Base-by-base conservation (phyloP, 2,888 invertebrate genomes). In the Drosophila trichaetosa region DNA sequence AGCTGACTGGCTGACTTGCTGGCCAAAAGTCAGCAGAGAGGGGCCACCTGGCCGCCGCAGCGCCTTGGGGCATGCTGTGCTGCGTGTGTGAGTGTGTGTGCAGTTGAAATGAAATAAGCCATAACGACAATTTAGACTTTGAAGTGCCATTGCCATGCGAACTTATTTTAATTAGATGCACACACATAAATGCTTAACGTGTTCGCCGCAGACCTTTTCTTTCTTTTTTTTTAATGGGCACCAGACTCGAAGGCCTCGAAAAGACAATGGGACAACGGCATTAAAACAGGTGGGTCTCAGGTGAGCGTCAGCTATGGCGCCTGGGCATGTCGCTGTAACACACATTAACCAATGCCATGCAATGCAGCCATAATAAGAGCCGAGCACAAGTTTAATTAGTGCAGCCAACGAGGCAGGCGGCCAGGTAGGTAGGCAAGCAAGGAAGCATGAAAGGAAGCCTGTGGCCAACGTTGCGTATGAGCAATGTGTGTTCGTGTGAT, bases 321-420 rank as follows among this genome's bases (percentile, higher is more conserved):
- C 58, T 60, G 75, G 57, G 51, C 58, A 58, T 77, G 85, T 73
- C 74, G 78, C 54, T 87, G 89, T 82, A 80, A 76, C 89, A 83
- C 78, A 85, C 89, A 89, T 87, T 87, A 87, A 89, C 89, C 89
- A 85, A 82, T 89, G 87, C 87, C 87, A 89, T 87, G 87, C 87
- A 80, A 87, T 89, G 89, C 87, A 87, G 89, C 85, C 83, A 83
- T 87, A 87, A 89, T 89, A 87, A 85, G 83, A 82, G 82, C 59
- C 76, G 80, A 78, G 85, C 85, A 76, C 82, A 85, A 89, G 83
- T 87, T 87, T 87, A 87, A 87, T 87, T 87, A 87, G 89, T 87
- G 87, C 87, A 87, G 65, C 73, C 82, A 80, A 69, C 74, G 78
- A 86, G 87, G 88, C 79, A 11, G 33, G 4, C 33, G 33, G 33